Conservation (phyloP, 2,888 invertebrate species). For the Ormyrus thymus region DNA sequence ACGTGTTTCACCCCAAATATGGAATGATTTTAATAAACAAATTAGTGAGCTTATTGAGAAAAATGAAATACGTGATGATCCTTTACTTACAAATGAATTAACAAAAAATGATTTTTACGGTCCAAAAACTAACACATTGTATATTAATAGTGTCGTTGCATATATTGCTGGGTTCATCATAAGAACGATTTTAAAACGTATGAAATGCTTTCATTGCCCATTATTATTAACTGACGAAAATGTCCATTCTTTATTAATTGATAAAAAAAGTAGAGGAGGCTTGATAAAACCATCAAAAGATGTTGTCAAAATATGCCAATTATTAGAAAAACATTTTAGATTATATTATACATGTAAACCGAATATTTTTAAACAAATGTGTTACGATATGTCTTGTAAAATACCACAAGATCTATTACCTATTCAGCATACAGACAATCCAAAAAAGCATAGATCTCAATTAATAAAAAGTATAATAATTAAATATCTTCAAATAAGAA, state of each 20-base stretch:
- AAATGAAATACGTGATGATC: not conserved
- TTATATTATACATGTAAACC: not conserved
- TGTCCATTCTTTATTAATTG: conserved; percentile 2
- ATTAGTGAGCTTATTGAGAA: not conserved
- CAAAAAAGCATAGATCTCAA: not conserved
- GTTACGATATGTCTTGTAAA: not conserved
- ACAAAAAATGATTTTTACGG: conserved; percentile 14
- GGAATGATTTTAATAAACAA: not conserved
- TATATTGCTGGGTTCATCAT: conserved; percentile 48
- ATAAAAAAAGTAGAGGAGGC: conserved; percentile 49
- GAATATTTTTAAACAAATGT: not conserved
- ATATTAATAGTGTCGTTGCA: conserved; percentile 36
- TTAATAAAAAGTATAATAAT: conserved; percentile 3
- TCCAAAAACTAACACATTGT: not conserved
- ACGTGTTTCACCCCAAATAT: not conserved
- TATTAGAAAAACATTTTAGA: conserved; percentile 16
- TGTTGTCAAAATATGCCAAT: conserved; percentile 47
- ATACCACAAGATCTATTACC: not conserved
- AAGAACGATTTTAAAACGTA: conserved; percentile 28
- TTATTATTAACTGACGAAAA: conserved; percentile 14
- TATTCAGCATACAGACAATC: not conserved
- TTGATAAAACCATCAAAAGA: conserved; percentile 36
- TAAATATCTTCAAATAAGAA: not conserved
- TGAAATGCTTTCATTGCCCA: conserved; percentile 45
- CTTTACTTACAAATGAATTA: not conserved